A percentile compares a stretch with the other conserved stretches of the same genome.
phyloP scores from a whole-genome alignment of 2,797 vertebrate genomes.

The Brotogeris chrysoptera region DNA sequence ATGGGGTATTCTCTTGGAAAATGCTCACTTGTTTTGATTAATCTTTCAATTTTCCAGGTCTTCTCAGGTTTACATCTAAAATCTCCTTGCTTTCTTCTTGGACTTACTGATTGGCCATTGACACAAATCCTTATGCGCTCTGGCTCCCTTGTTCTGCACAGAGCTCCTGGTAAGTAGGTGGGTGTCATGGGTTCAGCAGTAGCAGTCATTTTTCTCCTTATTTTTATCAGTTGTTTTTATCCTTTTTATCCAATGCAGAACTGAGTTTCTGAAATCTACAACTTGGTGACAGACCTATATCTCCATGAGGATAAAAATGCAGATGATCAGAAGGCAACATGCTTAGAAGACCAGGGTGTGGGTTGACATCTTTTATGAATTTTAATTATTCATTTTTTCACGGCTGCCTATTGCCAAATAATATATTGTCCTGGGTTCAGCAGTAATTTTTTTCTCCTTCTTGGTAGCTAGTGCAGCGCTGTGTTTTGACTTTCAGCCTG shows the following conservation, averaged over 20 bases:
- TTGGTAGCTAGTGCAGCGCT: no score
- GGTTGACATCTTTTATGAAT: not conserved
- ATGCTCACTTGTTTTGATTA: not conserved
- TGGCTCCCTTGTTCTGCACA: not conserved
- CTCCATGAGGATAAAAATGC: accelerated
- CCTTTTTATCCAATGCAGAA: not conserved
- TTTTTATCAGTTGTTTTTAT: no score
- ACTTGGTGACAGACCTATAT: not conserved
- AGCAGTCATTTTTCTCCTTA: no score
- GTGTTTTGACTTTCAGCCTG: no score
- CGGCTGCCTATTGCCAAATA: not conserved
- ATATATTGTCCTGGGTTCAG: no score
- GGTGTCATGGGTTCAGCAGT: not conserved
- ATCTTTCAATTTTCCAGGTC: not conserved
- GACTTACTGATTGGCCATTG: not conserved
- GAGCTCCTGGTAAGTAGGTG: not conserved
- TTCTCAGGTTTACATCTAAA: not conserved
- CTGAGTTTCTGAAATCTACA: not conserved
- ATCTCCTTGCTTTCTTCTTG: not conserved
- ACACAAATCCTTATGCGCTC: not conserved
- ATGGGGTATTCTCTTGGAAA: not conserved
- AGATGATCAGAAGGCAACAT: not conserved
- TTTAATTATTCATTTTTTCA: not conserved
- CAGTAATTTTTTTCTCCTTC: no score
- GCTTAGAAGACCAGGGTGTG: not conserved